Conservation (phyloP, 1,140 invertebrate species). For the Campoletis sonorensis region DNA sequence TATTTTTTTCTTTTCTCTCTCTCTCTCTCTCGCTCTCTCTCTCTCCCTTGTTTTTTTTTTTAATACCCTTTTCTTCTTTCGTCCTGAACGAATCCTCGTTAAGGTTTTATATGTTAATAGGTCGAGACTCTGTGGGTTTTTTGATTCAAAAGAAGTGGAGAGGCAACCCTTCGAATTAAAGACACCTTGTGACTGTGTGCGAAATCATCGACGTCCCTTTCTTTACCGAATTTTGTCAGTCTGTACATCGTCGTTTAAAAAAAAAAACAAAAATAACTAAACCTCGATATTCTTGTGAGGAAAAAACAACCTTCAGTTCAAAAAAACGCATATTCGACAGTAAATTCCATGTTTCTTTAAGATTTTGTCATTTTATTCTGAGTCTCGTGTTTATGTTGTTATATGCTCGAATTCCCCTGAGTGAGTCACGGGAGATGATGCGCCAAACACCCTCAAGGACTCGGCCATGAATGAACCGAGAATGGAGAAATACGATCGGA, state of each 20-base stretch:
- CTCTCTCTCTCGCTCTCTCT: too few species aligned
- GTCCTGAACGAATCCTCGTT: not conserved
- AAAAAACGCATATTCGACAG: too few species aligned
- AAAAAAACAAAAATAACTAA: too few species aligned
- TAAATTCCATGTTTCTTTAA: too few species aligned
- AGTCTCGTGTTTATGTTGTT: not conserved
- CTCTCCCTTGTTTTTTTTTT: not conserved
- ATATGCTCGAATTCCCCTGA: not conserved
- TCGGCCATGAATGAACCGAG: not conserved
- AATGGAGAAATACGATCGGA: not conserved
- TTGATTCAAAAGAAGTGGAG: not conserved
- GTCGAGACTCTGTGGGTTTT: not conserved
- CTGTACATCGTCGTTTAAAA: too few species aligned
- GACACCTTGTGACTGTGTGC: not conserved
- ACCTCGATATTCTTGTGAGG: too few species aligned
- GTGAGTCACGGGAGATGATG: not conserved
- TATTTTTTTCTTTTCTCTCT: not conserved
- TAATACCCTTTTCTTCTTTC: not conserved
- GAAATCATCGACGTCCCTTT: not conserved
- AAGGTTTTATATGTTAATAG: slow-evolving; percentile 24
- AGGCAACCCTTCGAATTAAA: not conserved
- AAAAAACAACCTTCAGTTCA: too few species aligned
- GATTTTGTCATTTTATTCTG: too few species aligned
- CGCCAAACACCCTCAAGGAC: not conserved
- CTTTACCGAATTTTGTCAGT: too few species aligned